These are phyloP conservation scores for Pteronotus mesoamericanus DNA, from an alignment of 2,797 vertebrate genomes.

Conservation along the genomic window DNA sequence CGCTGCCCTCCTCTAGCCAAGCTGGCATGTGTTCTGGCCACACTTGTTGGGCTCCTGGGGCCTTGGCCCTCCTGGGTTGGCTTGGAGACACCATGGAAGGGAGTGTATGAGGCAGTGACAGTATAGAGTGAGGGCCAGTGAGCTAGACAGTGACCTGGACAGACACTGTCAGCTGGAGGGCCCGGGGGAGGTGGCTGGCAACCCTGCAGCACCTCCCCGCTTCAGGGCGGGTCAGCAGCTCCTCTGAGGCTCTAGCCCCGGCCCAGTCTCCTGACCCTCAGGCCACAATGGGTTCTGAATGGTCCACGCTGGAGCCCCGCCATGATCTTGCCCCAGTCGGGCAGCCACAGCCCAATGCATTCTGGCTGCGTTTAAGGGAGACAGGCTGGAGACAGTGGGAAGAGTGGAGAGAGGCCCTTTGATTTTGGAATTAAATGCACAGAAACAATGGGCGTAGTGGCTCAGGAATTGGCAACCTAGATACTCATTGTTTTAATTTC, in stretches of 20 bases:
- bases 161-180: background rate
- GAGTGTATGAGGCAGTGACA: background rate
- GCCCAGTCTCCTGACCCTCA: background rate
- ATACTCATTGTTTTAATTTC: background rate
- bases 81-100: background rate
- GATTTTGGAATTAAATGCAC: background rate
- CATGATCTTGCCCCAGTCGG: background rate
- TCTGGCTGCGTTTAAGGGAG: background rate
- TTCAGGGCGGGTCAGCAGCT: background rate
- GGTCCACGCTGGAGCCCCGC: background rate
- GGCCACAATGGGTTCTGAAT: background rate
- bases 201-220: fast-evolving
- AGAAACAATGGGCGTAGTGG: background rate
- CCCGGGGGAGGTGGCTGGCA: background rate
- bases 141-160: background rate
- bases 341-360: background rate
- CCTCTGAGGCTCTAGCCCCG: background rate
- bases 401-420: no score
- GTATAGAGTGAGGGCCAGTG: background rate
- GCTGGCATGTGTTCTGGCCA: background rate
- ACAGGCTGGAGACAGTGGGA: background rate
- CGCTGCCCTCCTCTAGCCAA: no score
- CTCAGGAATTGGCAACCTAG: background rate
- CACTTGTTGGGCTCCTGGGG: background rate
- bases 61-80: background rate